phyloP scores from a whole-genome alignment of 2,113 vertebrate species.

The Bubo bubo region DNA sequence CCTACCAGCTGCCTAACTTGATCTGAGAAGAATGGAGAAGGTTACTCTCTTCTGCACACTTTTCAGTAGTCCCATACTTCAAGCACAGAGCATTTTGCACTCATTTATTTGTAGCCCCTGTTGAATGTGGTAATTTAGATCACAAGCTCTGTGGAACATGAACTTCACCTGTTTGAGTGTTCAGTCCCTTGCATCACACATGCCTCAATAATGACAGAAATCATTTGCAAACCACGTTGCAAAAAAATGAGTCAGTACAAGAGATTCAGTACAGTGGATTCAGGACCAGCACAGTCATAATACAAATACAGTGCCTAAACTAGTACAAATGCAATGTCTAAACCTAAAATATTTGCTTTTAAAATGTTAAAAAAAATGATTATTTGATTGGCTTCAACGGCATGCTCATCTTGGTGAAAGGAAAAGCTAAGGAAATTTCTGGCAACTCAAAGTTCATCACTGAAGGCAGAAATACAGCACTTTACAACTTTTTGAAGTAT shows the following conservation, averaged over 20 bases:
- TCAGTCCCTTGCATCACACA: neutral
- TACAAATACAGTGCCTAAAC: neutral
- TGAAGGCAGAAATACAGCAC: neutral
- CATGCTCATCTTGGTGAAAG: neutral
- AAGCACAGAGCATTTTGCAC: neutral
- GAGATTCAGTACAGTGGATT: neutral
- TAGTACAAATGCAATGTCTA: neutral
- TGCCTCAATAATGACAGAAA: neutral
- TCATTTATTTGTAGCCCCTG: neutral
- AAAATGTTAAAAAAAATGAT: neutral
- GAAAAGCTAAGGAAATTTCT: neutral
- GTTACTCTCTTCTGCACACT: neutral
- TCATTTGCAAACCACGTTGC: neutral
- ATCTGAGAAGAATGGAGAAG: neutral
- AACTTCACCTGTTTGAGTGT: neutral
- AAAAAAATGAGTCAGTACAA: neutral
- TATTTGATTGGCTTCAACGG: neutral
- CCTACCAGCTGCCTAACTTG: neutral
- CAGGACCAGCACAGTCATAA: neutral
- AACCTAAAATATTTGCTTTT: neutral
- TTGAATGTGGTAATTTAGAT: neutral
- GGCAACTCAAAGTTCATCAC: neutral
- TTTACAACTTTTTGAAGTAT: neutral
- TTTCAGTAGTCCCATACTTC: neutral
- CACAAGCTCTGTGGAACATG: neutral